Conservation (phyloP, 2,797 vertebrate genomes). For the Smutsia gigantea region DNA sequence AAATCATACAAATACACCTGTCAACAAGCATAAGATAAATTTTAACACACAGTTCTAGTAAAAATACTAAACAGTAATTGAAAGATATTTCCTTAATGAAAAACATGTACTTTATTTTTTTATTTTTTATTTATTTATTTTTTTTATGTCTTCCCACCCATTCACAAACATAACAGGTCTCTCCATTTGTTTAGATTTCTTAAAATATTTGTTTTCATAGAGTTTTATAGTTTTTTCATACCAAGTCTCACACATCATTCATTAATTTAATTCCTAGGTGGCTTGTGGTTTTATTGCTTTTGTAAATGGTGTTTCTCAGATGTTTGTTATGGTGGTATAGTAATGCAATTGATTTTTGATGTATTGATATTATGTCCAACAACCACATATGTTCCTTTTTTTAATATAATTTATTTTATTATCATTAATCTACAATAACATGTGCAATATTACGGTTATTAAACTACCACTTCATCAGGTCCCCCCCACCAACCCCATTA, state of each 20-base stretch:
- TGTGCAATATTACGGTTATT: too few species aligned
- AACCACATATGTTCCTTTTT: not conserved
- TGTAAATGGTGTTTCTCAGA: conserved; percentile 9
- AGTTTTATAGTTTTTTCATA: not conserved
- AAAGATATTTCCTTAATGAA: not conserved
- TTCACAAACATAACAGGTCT: not conserved
- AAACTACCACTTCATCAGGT: too few species aligned
- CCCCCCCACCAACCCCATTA: too few species aligned
- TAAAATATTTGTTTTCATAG: conserved; percentile 25
- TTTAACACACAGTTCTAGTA: not conserved
- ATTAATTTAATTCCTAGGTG: not conserved
- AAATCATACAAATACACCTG: not conserved
- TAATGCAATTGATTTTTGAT: conserved; percentile 1
- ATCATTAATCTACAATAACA: too few species aligned
- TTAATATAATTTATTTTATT: too few species aligned
- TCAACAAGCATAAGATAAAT: not conserved
- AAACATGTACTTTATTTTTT: too few species aligned
- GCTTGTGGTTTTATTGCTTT: not conserved
- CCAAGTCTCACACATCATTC: not conserved
- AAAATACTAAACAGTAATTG: not conserved
- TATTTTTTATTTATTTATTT: too few species aligned
- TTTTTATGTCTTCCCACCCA: not conserved
- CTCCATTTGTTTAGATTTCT: conserved; percentile 1
- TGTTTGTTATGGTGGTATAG: not conserved
- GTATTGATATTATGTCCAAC: not conserved